phyloP scores from a whole-genome alignment of 2,113 vertebrate species.

The Lamprotornis superbus region DNA sequence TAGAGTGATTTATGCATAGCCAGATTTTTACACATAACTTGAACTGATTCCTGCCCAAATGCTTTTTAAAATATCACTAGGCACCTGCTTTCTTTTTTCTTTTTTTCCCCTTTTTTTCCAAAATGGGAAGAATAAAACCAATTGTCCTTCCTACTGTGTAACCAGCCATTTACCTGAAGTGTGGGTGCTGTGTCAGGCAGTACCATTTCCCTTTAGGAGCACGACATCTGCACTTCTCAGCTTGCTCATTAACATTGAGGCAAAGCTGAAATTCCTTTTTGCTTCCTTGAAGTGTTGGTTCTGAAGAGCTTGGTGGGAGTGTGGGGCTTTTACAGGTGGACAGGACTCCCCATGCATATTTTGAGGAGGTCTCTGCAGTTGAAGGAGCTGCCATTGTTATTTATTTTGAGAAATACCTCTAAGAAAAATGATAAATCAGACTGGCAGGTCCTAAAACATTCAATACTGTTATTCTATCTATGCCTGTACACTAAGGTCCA shows the following conservation, averaged over 20 bases:
- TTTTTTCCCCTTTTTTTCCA: rapidly evolving
- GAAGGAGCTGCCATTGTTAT: not conserved
- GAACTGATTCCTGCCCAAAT: not conserved
- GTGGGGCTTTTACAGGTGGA: not conserved
- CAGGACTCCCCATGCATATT: not conserved
- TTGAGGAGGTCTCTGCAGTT: not conserved
- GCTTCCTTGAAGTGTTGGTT: not conserved
- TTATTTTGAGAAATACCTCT: not conserved
- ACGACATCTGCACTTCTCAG: not conserved
- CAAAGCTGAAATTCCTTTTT: not conserved
- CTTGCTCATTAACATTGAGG: rapidly evolving
- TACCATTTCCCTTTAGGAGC: not conserved
- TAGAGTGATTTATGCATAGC: not conserved
- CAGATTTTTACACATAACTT: not conserved
- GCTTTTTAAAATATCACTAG: not conserved
- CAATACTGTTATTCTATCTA: rapidly evolving
- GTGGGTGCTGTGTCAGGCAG: not conserved
- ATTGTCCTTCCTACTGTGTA: not conserved
- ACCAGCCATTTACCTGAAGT: not conserved
- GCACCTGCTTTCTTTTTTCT: not conserved
- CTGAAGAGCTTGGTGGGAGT: not conserved
- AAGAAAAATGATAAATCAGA: not conserved
- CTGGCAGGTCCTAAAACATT: not conserved
- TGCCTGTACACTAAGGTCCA: not conserved
- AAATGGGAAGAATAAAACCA: not conserved